A percentile compares a stretch with the other conserved stretches of the same genome.
Conservation (phyloP, 2,888 invertebrate genomes). For the Thymelicus sylvestris region DNA sequence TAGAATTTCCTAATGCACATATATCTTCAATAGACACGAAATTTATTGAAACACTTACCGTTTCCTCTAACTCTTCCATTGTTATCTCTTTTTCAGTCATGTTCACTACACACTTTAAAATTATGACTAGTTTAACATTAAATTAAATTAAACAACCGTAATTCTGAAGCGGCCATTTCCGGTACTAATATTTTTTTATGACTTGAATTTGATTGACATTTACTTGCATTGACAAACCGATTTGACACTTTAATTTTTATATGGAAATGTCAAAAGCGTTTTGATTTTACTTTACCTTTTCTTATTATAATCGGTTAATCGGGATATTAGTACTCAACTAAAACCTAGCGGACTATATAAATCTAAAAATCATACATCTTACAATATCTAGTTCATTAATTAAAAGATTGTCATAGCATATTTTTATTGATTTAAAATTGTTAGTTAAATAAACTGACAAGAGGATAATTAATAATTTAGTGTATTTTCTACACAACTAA, state of each 20-base stretch:
- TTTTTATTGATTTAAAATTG: too few species aligned
- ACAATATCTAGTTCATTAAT: too few species aligned
- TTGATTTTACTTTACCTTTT: neutral
- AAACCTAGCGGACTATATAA: too few species aligned
- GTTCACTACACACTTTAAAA: constrained; percentile 48
- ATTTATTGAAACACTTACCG: constrained; percentile 59
- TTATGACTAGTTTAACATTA: constrained; percentile 53
- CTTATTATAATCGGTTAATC: too few species aligned
- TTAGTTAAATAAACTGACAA: too few species aligned
- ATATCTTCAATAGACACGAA: constrained; percentile 18
- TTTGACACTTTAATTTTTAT: neutral
- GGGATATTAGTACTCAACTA: too few species aligned
- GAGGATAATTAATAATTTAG: too few species aligned
- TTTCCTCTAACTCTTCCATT: constrained; percentile 75
- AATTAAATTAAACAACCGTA: constrained; percentile 48
- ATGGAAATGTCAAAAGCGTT: neutral
- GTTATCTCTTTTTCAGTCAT: constrained; percentile 76
- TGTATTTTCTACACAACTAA: too few species aligned
- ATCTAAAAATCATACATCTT: too few species aligned
- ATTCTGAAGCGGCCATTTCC: constrained; percentile 58
- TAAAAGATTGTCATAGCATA: too few species aligned
- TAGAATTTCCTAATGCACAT: constrained; percentile 31
- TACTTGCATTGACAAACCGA: neutral
- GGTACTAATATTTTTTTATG: constrained; percentile 14
- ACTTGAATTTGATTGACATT: constrained; percentile 10